phyloP scores from a whole-genome alignment of 2,888 invertebrate species.

The Apamea sordens region DNA sequence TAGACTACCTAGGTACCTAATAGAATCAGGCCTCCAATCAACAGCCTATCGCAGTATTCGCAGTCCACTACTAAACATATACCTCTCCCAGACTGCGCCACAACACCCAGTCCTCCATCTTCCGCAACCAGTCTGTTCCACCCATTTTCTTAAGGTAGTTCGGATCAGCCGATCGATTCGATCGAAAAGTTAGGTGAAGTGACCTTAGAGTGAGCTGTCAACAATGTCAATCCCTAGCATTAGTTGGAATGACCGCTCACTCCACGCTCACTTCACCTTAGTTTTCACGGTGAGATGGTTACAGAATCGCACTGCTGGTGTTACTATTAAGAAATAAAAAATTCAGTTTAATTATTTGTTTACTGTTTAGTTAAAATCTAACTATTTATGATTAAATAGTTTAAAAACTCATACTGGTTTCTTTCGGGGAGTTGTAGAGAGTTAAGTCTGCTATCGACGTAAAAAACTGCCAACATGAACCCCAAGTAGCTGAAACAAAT shows the following conservation, averaged over 20 bases:
- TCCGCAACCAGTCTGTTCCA: not conserved
- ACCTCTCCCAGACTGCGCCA: not conserved
- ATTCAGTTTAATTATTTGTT: not conserved
- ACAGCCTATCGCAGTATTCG: too few relatives aligned
- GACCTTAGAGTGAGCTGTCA: too few relatives aligned
- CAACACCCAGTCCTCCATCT: not conserved
- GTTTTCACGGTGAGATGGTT: too few relatives aligned
- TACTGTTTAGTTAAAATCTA: not conserved
- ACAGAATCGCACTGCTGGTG: too few relatives aligned
- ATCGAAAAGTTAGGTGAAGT: too few relatives aligned
- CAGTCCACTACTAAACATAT: not conserved
- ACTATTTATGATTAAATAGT: not conserved
- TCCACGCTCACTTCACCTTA: too few relatives aligned
- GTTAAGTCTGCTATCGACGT: slow-evolving; percentile 11
- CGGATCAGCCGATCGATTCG: too few relatives aligned
- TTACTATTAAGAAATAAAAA: not conserved
- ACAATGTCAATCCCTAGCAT: too few relatives aligned
- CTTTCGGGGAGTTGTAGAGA: accelerated
- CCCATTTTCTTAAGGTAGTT: not conserved
- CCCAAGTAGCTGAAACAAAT: slow-evolving; percentile 40
- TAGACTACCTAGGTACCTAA: not conserved
- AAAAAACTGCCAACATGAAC: slow-evolving; percentile 53
- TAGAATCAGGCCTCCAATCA: not conserved
- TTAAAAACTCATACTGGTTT: not conserved
- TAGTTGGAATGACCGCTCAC: too few relatives aligned